A percentile compares a stretch with the other conserved stretches of the same genome.
Conservation (phyloP, 92 coral and sea anemone genomes). For the Parazoanthus atlanticus region DNA sequence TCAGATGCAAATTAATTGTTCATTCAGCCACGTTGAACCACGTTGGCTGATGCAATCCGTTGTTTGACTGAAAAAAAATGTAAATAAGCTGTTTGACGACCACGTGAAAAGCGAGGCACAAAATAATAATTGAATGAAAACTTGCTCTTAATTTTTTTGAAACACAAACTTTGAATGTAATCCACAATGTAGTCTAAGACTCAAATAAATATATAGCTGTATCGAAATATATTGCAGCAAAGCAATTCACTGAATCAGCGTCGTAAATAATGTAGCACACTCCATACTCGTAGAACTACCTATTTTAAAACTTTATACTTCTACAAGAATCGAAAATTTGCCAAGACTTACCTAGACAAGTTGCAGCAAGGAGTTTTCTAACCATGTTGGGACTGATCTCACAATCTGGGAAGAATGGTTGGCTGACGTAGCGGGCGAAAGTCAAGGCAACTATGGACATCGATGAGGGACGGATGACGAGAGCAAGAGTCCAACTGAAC, state of each 20-base stretch:
- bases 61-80: not conserved
- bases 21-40: not conserved
- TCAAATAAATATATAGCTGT: not conserved
- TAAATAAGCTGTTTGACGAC: conserved; percentile 6
- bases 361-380: conserved; percentile 89
- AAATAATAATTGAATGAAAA: not conserved
- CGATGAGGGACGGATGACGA: conserved; percentile 96
- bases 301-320: not conserved
- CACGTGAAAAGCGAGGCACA: conserved; percentile 12
- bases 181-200: not conserved
- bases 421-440: conserved; percentile 93
- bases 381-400: conserved; percentile 83
- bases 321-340: not conserved
- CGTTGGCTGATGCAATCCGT: conserved; percentile 22
- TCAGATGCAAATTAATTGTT: not conserved
- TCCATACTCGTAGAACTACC: no score
- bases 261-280: not conserved
- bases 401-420: conserved; percentile 96
- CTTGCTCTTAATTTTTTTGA: not conserved
- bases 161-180: not conserved
- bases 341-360: conserved; percentile 82
- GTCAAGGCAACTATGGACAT: conserved; percentile 90
- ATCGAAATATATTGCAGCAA: not conserved
- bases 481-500: conserved; percentile 95
- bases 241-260: not conserved